Evolutionary conservation across 1,140 invertebrate genomes (phyloP).

Genomic region (Zelostemma sp.): DNA sequence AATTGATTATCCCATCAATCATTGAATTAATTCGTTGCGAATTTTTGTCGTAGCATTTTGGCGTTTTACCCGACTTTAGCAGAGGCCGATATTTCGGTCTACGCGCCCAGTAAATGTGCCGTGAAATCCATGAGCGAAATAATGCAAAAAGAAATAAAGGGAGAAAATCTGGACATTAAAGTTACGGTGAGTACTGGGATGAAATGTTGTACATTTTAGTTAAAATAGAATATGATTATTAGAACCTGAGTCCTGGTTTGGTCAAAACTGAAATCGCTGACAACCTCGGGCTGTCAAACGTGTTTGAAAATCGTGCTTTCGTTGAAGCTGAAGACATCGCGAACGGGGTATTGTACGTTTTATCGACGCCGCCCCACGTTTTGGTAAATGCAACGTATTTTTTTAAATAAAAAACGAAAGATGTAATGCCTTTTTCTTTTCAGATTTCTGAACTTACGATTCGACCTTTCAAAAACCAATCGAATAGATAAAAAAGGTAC

Average conservation of each 20-base stretch:
- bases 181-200: too few species aligned
- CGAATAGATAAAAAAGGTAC: too few species aligned
- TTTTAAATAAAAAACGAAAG: too few species aligned
- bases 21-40: too few species aligned
- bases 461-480: constrained; percentile 8
- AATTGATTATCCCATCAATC: too few species aligned
- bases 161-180: constrained; percentile 70
- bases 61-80: not conserved
- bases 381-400: too few species aligned
- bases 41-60: too few species aligned
- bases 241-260: constrained; percentile 75
- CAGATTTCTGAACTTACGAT: not conserved
- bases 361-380: constrained; percentile 29
- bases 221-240: not conserved
- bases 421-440: too few species aligned
- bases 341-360: constrained; percentile 20
- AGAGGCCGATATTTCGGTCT: constrained; percentile 48
- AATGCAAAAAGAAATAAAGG: constrained; percentile 71
- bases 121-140: constrained; percentile 73
- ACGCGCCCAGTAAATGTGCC: constrained; percentile 74
- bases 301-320: not conserved
- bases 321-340: constrained; percentile 23
- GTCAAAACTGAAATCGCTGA: constrained; percentile 71
- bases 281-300: too few species aligned
- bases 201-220: constrained; percentile 38